A percentile compares a stretch with the other conserved stretches of the same genome.
Evolutionary conservation across 2,113 vertebrate species (phyloP).

Genomic region (Barbus barbus): DNA sequence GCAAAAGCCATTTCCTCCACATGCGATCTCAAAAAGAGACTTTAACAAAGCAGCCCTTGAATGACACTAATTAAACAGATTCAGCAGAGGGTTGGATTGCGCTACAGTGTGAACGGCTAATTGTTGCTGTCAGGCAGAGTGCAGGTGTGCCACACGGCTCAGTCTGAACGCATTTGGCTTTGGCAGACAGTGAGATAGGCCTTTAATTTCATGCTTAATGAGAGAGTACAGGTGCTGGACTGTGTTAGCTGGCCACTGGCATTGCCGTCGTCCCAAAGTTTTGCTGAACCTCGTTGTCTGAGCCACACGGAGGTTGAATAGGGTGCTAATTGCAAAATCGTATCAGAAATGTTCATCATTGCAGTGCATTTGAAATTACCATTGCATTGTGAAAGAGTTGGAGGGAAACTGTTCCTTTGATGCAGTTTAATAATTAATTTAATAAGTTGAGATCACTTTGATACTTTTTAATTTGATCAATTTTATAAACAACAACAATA

Average conservation of each 20-base stretch:
- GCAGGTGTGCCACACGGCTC: conserved; percentile 40
- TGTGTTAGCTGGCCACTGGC: conserved; percentile 23
- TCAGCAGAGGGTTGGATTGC: conserved; percentile 18
- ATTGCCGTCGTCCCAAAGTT: conserved; percentile 17
- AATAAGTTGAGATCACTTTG: too few relatives aligned
- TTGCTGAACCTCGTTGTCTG: conserved; percentile 23
- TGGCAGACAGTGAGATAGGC: conserved; percentile 41
- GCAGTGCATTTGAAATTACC: background rate
- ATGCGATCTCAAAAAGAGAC: background rate
- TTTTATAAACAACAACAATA: too few relatives aligned
- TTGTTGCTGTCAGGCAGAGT: conserved; percentile 50
- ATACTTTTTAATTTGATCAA: too few relatives aligned
- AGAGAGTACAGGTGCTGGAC: conserved; percentile 46
- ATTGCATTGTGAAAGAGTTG: background rate
- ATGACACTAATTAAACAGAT: conserved; percentile 48
- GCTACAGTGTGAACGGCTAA: conserved; percentile 32
- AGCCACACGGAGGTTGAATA: conserved; percentile 29
- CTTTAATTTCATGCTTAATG: conserved; percentile 53
- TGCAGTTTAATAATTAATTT: background rate
- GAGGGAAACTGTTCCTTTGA: background rate
- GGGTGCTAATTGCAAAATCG: conserved; percentile 26
- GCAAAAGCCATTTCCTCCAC: background rate
- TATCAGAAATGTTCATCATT: background rate
- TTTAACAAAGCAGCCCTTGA: conserved; percentile 31
- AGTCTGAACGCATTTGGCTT: conserved; percentile 39